These are phyloP conservation scores for Mobula hypostoma DNA, from an alignment of 2,113 vertebrate species.

Conservation along the genomic window DNA sequence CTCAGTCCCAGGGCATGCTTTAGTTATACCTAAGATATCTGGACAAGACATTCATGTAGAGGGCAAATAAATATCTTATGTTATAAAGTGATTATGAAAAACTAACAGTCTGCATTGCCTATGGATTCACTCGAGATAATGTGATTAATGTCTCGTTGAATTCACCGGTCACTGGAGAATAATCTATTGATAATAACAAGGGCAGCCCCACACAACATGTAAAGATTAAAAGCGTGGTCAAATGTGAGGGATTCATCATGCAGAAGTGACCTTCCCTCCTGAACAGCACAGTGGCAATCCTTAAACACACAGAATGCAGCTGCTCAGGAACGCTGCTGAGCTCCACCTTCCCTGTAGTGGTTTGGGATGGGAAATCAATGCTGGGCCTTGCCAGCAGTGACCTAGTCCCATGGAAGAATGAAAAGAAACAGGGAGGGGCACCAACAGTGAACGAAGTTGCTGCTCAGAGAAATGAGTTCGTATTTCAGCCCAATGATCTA, in stretches of 20 bases:
- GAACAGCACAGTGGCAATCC: no score
- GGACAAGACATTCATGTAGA: neutral
- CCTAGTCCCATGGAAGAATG: no score
- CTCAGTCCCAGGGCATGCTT: neutral
- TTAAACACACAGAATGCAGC: no score
- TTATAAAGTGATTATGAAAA: neutral
- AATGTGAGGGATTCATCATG: neutral
- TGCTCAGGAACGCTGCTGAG: no score
- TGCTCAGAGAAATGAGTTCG: neutral
- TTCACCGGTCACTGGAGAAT: neutral
- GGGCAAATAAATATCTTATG: neutral
- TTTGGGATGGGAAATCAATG: no score
- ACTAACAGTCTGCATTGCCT: neutral
- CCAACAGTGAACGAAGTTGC: neutral
- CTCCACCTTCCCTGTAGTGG: no score
- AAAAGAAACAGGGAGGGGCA: neutral
- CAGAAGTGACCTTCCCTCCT: neutral
- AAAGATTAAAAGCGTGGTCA: neutral
- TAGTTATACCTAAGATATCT: neutral
- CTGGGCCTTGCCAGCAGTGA: no score
- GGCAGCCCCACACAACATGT: neutral
- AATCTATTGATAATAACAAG: slow-evolving; percentile 1
- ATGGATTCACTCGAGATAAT: neutral
- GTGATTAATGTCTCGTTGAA: neutral
- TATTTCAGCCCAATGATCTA: no score